Evolutionary conservation across 2,888 invertebrate genomes (phyloP), one percentile per base, ranked within the genome.

Genomic region (Cerastis rubricosa): DNA sequence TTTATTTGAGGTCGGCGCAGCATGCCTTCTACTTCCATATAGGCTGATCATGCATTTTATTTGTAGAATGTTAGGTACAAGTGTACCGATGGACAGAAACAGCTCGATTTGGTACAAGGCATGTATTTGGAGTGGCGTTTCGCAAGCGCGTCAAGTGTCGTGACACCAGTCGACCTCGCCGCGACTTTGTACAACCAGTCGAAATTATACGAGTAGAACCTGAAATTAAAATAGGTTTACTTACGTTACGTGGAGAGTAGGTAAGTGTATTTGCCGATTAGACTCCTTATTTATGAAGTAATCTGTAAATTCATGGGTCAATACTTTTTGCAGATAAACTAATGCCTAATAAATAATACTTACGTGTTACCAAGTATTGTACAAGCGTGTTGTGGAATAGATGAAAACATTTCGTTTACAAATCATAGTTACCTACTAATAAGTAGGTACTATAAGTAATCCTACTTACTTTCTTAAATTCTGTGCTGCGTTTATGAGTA

Each of bases 161-260:
- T 91, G 91, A 90, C 87, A 88, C 83, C 72, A 72, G 87, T 68
- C 85, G 91, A 88, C 92, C 93, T 92, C 90, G 88, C 51, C 65
- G 49, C 85, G 76, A 83, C 86, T 89, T 88, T 81, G 84, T 51
- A 78, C 61, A 79, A 68, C 74, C 76, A 85, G 74, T 87, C 64
- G 54, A 74, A 84, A 74, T 81, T 79, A 73, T 74, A 64, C 64
- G 64, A 64, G 43, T 64, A 80, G 71, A 74, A 80, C 74, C 64
- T 74, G 74, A 82, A 74, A 84, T 79, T 40, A 67, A 79, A 66
- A 71, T 74, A 80, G 63, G 70, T 69, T 64, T 74, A 54, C 61
- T 83, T 71, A 64, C 40, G 64, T 71, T 71, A n/a, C n/a, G 63
- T 84, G 40, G 81, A 45, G 40, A 63, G 63, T 54, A 54, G 63